Percentiles rank a stretch among this genome's conserved stretches.
phyloP scores from a whole-genome alignment of 2,797 vertebrate species.

The Agapornis canus region DNA sequence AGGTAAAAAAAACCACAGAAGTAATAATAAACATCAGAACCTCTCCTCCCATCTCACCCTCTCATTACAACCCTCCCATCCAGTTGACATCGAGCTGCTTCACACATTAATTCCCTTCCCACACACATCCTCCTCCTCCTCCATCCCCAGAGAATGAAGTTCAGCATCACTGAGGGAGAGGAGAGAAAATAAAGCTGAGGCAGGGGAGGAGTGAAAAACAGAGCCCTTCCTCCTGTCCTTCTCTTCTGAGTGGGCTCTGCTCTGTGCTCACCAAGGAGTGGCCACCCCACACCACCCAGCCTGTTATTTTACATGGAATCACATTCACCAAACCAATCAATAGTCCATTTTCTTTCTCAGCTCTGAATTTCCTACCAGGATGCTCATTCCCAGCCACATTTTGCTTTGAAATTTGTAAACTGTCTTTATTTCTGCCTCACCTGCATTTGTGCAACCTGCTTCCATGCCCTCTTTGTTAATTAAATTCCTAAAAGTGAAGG shows the following conservation, averaged over 20 bases:
- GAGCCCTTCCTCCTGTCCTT: background rate
- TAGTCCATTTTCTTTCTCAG: background rate
- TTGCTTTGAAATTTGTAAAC: background rate
- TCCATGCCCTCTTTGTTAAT: background rate
- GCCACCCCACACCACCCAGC: background rate
- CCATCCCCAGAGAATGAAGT: background rate
- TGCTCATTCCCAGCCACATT: background rate
- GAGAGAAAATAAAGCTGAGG: background rate
- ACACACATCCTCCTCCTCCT: conserved; percentile 14
- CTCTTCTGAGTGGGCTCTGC: background rate
- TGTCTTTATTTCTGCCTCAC: background rate
- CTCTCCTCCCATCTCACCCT: background rate
- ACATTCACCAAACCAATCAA: background rate
- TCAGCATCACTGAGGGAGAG: background rate
- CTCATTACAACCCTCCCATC: background rate
- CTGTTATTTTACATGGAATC: background rate
- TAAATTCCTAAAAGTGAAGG: background rate
- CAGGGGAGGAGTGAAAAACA: background rate
- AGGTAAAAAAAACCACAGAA: background rate
- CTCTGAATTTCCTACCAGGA: background rate
- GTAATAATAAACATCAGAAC: background rate
- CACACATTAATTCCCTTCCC: background rate
- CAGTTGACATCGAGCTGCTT: background rate
- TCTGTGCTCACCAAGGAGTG: accelerated
- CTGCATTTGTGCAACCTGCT: background rate